Evolutionary conservation across 2,797 vertebrate genomes (phyloP), one percentile per base, ranked within the genome.

Genomic region (Hylomyscus alleni): DNA sequence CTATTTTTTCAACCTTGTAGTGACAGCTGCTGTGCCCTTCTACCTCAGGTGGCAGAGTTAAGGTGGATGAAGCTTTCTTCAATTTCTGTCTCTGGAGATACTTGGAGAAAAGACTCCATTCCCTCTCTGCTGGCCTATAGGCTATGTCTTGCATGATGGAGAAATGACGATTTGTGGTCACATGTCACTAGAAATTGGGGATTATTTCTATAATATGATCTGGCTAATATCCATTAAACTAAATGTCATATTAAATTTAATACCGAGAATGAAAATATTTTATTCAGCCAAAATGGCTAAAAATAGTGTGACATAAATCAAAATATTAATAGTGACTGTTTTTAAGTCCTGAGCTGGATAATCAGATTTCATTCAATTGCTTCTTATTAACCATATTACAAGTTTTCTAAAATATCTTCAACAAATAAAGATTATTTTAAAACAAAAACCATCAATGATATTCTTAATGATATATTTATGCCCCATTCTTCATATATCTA

Each of bases 351-450:
- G 67, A 60, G 3, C 14, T 81, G 14, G 52, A 44, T n/a, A 47
- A 3, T 54, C n/a, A 90, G 31, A 84, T 62, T 22, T 34, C 0
- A 90, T 90, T 29, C 1, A 52, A 84, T 44, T 73, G 10, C 19
- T 65, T 86, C 29, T 31, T 65, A 65, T 81, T 56, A 15, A 58
- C n/a, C 34, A 20, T 52, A 37, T 78, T 82, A 73, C 34, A 82
- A 56, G 81, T 44, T 83, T 95, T 78, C 12, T 47, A 73, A 93
- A 97, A 15, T 78, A 65, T 65, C 26, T 94, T 4, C 60, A 62
- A 50, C 17, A 80, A 76, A 52, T 29, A 83, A 90, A 73, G 20
- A 12, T 60, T 44, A 50, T 67, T 89, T 88, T 90, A 24, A 26
- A 89, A 44, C 5, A 86, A 12, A 54, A 73, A 83, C 44, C 12